Evolutionary conservation across 2,888 invertebrate species (phyloP).

Genomic region (Rhingia campestris): DNA sequence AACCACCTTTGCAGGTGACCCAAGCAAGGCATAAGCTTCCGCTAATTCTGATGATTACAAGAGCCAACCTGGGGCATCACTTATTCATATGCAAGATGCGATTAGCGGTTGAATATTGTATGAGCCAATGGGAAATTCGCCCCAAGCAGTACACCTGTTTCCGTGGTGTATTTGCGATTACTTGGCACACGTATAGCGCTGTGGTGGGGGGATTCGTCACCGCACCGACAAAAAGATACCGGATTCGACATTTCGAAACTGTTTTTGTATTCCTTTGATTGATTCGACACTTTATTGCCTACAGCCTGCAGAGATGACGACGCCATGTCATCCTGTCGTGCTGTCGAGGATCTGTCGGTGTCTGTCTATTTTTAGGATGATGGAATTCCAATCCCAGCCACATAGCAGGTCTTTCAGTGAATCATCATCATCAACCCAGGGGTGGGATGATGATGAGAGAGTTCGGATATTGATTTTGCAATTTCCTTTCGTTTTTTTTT

Average conservation of each 20-base stretch:
- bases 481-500: slow-evolving; percentile 35
- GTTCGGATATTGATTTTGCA: slow-evolving; percentile 70
- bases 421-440: slow-evolving; percentile 65
- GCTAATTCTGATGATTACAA: neutral
- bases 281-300: slow-evolving; percentile 44
- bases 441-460: slow-evolving; percentile 20
- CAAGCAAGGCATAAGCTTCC: slow-evolving; percentile 10
- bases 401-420: slow-evolving; percentile 36
- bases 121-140: slow-evolving; percentile 43
- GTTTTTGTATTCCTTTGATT: slow-evolving; percentile 17
- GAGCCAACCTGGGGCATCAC: slow-evolving; percentile 1
- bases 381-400: slow-evolving; percentile 5
- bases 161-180: slow-evolving; percentile 22
- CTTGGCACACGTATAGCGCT: neutral
- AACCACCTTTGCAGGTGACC: slow-evolving; percentile 27
- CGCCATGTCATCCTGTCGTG: neutral
- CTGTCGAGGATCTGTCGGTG: slow-evolving; percentile 17
- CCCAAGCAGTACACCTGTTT: slow-evolving; percentile 45
- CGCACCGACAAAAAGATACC: slow-evolving; percentile 6
- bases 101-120: slow-evolving; percentile 54
- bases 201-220: neutral
- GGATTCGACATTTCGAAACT: neutral
- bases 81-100: slow-evolving; percentile 43
- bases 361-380: slow-evolving; percentile 45
- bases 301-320: neutral